Conservation (phyloP, 2,797 vertebrate genomes). For the Diceros bicornis region DNA sequence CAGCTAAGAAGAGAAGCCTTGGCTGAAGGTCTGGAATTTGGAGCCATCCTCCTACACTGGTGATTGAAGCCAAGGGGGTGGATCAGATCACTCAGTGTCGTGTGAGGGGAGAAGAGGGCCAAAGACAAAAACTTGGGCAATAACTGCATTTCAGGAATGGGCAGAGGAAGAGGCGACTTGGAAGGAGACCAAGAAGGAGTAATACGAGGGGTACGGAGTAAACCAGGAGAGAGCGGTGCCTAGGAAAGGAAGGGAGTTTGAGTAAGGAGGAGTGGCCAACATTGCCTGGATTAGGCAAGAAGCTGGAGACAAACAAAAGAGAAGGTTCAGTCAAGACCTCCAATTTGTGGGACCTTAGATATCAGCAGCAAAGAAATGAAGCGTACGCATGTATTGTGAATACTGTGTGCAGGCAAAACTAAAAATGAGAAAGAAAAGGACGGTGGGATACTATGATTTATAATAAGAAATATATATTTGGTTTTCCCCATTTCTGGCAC, state of each 20-base stretch:
- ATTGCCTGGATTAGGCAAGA: background rate
- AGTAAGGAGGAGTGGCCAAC: background rate
- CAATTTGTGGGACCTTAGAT: background rate
- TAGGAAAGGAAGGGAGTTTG: background rate
- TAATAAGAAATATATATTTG: background rate
- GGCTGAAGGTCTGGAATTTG: background rate
- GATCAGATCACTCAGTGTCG: background rate
- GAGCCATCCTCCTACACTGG: background rate
- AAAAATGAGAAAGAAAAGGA: slow-evolving; percentile 18
- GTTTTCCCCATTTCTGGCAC: background rate
- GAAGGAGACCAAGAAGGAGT: background rate
- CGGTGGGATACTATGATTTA: background rate
- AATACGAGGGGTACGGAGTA: background rate
- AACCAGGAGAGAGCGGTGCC: background rate
- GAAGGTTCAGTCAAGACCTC: background rate
- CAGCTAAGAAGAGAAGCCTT: background rate
- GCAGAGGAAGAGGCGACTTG: background rate
- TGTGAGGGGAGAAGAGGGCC: background rate
- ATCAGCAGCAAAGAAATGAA: background rate
- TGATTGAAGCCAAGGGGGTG: background rate
- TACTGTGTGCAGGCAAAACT: background rate
- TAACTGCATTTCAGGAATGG: background rate
- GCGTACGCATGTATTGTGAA: background rate
- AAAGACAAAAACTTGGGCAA: background rate
- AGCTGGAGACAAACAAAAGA: background rate